Percentiles rank a stretch among this genome's conserved stretches.
Conservation (phyloP, 2,888 invertebrate species). For the Rotaria macrura region DNA sequence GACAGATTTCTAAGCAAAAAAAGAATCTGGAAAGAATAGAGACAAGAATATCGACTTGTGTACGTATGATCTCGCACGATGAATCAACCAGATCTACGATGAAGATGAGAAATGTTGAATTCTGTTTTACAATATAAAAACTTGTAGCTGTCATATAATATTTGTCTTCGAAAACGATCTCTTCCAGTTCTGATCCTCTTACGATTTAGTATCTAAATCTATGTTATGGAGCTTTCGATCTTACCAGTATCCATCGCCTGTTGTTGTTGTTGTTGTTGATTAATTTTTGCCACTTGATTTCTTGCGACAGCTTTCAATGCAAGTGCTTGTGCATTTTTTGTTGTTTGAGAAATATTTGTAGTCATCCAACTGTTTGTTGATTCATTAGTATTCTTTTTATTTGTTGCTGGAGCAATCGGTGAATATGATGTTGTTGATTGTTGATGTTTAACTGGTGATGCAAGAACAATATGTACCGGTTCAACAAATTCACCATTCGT, state of each 20-base stretch:
- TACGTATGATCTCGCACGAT: no score
- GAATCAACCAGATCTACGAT: no score
- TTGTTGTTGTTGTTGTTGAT: neutral
- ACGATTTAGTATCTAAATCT: no score
- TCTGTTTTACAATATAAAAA: no score
- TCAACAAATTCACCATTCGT: neutral
- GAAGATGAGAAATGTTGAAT: no score
- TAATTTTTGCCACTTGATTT: constrained; percentile 18
- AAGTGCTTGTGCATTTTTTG: constrained; percentile 16
- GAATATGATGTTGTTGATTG: neutral
- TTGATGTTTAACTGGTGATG: neutral
- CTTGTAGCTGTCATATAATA: no score
- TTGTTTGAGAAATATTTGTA: neutral
- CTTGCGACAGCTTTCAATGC: constrained; percentile 7
- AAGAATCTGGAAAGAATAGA: no score
- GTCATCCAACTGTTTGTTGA: neutral
- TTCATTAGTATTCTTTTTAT: neutral
- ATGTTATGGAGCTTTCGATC: neutral
- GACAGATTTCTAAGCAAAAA: no score
- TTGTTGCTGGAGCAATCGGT: neutral
- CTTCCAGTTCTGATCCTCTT: no score
- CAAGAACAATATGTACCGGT: constrained; percentile 1
- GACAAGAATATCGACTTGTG: no score
- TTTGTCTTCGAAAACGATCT: no score
- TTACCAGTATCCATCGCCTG: neutral